Base-by-base conservation (phyloP, 2,888 invertebrate species). In the Ctena decussata region DNA sequence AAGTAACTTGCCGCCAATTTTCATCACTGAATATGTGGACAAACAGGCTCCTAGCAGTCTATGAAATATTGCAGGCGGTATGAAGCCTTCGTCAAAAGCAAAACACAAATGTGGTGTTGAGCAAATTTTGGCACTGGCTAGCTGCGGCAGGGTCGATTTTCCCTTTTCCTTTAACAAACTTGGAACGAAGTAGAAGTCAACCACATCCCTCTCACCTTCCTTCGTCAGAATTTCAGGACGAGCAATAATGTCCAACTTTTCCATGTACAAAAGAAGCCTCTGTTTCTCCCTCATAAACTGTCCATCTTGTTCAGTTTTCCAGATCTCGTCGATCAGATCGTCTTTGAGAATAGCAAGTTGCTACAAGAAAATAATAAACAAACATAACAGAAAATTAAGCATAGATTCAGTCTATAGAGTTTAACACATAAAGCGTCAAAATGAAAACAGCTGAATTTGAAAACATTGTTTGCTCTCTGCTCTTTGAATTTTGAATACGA, bases 151-250 rank as follows among this genome's bases (percentile, higher is more conserved):
- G 8, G 37, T 37, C 3, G 71, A 44, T 11, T 73, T 71, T 11
- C 84, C 79, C 73, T 81, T 81, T n/a, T 60, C 72, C 70, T 80
- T 71, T 35, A 89, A 71, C 30, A 89, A 71, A 74, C 89, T 86
- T n/a, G 89, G 89, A 41, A 89, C 89, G 77, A 89, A 86, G 73
- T 83, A 89, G 49, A 77, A 86, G 46, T 85, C 83, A n/a, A 77
- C 77, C 5, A 77, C 73, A 0, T 80, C 72, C 0, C 71, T 53
- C 6, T 70, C 78, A 11, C 83, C 85, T 27, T 89, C 89, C 21
- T 85, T 77, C 15, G 71, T 65, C 3, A 73, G 46, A n/a, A 89
- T 84, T 21, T 82, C 84, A 60, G 89, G 89, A 35, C 80, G 74
- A 12, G 89, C 86, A 39, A 89, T 89, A 21, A 89, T 89, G 69